Percentiles rank a stretch among this genome's conserved stretches.
These are phyloP conservation scores for Thymelicus lineola DNA, from an alignment of 2,888 invertebrate genomes.

Conservation along the genomic window DNA sequence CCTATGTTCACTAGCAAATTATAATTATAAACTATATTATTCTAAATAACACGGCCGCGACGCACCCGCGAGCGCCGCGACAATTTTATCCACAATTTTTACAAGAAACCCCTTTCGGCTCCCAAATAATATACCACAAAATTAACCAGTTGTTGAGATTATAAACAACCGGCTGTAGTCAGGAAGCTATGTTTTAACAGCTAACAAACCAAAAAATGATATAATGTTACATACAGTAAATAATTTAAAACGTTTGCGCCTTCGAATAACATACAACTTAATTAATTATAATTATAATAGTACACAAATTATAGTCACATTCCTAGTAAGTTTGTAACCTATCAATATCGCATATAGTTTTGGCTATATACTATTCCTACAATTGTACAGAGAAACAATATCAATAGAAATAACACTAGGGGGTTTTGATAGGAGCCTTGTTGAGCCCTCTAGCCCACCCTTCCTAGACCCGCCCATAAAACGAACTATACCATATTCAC, in stretches of 20 bases:
- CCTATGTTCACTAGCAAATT: slow-evolving; percentile 46
- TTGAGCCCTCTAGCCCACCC: no score
- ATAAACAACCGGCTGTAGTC: slow-evolving; percentile 49
- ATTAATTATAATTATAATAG: no score
- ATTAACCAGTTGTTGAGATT: slow-evolving; percentile 48
- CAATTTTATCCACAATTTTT: slow-evolving; percentile 46
- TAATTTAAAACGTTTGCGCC: slow-evolving; percentile 34
- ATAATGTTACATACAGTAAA: slow-evolving; percentile 27
- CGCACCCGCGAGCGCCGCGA: slow-evolving; percentile 19
- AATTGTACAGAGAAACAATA: no score
- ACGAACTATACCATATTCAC: neutral
- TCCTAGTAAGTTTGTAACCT: no score
- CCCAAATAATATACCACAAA: slow-evolving; percentile 46
- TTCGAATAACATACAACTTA: slow-evolving; percentile 9
- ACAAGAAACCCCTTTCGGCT: slow-evolving; percentile 40
- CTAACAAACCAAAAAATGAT: slow-evolving; percentile 12
- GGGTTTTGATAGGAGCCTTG: no score
- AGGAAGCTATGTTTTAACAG: slow-evolving; percentile 42
- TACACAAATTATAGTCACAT: slow-evolving; percentile 4
- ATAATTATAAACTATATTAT: slow-evolving; percentile 44
- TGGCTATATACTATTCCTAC: no score
- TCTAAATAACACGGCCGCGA: slow-evolving; percentile 42
- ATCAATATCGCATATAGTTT: no score
- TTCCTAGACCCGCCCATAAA: no score
- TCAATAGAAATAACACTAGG: no score